Conservation (phyloP, 2,797 vertebrate species). For the Melanotaenia boesemani region DNA sequence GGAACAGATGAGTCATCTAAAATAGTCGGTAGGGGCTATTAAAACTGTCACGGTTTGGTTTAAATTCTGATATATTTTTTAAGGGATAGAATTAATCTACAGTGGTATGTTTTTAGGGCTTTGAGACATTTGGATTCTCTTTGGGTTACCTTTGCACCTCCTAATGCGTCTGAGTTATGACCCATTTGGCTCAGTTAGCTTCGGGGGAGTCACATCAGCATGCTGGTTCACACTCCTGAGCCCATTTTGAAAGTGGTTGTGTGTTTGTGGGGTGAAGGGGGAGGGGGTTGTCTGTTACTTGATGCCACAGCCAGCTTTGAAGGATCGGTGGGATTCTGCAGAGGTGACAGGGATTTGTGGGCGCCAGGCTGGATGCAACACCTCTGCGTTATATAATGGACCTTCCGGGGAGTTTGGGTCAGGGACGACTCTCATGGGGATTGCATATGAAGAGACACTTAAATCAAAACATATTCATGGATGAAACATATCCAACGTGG, state of each 20-base stretch:
- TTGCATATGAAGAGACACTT: neutral
- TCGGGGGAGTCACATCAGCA: slow-evolving; percentile 1
- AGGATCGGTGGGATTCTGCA: slow-evolving; percentile 33
- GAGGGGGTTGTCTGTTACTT: neutral
- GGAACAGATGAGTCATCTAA: too few species aligned
- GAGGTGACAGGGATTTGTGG: slow-evolving; percentile 57
- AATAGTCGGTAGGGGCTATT: too few species aligned
- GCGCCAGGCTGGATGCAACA: slow-evolving; percentile 57
- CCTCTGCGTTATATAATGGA: slow-evolving; percentile 46
- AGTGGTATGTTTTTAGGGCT: too few species aligned
- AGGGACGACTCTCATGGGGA: slow-evolving; percentile 9
- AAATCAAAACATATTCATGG: neutral
- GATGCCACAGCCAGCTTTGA: slow-evolving; percentile 6
- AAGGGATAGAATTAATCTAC: too few species aligned
- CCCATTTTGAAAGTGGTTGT: slow-evolving; percentile 12
- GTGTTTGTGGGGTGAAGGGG: neutral
- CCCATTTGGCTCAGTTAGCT: slow-evolving; percentile 3
- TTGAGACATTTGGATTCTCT: neutral
- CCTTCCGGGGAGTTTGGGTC: slow-evolving; percentile 19
- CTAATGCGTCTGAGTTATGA: neutral
- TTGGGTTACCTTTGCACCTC: neutral
- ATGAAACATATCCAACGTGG: too few species aligned
- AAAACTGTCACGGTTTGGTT: too few species aligned
- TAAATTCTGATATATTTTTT: too few species aligned
- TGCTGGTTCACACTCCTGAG: slow-evolving; percentile 20